phyloP scores from a whole-genome alignment of 2,113 vertebrate species.

The Coptodon rendalli region DNA sequence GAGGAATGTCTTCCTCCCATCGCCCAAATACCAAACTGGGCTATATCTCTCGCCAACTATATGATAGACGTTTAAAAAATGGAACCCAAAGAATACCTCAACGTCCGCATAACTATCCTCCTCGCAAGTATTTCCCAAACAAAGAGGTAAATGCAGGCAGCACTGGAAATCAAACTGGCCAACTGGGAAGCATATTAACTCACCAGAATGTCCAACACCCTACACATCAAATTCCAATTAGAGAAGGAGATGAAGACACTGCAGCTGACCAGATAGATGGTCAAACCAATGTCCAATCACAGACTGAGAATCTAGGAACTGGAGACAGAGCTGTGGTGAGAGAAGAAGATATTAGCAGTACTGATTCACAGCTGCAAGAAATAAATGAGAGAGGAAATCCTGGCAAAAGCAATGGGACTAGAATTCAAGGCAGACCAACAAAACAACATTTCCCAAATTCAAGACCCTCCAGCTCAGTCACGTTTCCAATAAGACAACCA shows the following conservation, averaged over 20 bases:
- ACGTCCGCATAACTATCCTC: background rate
- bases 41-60: background rate
- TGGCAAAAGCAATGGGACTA: background rate
- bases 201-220: background rate
- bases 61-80: slow-evolving; percentile 17
- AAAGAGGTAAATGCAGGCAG: background rate
- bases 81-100: background rate
- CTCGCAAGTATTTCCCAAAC: background rate
- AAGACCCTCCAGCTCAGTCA: background rate
- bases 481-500: background rate
- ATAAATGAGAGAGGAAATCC: background rate
- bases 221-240: background rate
- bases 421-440: background rate
- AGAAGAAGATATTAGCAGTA: background rate
- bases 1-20: background rate
- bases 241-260: background rate
- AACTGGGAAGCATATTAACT: background rate
- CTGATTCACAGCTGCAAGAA: background rate
- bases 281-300: background rate
- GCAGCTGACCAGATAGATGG: background rate
- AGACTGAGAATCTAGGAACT: background rate
- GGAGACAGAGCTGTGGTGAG: background rate
- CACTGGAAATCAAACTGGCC: background rate
- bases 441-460: background rate
- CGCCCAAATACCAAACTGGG: background rate